Conservation (phyloP, 2,888 invertebrate species). For the Scaptomyza parva region DNA sequence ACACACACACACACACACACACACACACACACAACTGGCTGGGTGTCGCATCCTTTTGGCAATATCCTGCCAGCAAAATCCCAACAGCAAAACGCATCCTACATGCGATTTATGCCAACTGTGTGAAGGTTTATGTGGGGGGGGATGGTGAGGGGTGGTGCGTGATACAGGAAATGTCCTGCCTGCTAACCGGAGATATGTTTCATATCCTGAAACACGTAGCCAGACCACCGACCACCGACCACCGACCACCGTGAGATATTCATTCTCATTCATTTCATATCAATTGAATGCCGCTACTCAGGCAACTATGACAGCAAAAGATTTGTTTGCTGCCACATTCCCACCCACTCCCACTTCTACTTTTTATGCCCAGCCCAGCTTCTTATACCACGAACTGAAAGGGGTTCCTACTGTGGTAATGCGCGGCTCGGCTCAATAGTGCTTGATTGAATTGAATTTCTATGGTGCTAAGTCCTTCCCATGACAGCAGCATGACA, state of each 20-base stretch:
- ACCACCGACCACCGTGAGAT: slow-evolving; percentile 39
- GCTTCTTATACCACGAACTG: slow-evolving; percentile 9
- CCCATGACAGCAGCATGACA: slow-evolving; percentile 49
- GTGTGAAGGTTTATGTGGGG: background rate
- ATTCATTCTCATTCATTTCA: slow-evolving; percentile 58
- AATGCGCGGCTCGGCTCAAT: slow-evolving; percentile 35
- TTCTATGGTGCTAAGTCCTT: slow-evolving; percentile 33
- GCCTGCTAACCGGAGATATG: slow-evolving; percentile 84
- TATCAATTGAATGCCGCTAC: slow-evolving; percentile 59
- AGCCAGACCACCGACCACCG: slow-evolving; percentile 14
- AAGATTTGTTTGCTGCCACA: slow-evolving; percentile 66
- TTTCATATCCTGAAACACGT: slow-evolving; percentile 82
- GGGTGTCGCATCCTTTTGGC: slow-evolving; percentile 71
- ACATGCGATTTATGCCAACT: slow-evolving; percentile 72
- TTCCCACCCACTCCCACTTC: background rate
- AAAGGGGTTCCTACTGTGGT: slow-evolving; percentile 53
- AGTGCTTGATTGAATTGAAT: slow-evolving; percentile 49
- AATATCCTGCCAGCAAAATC: slow-evolving; percentile 75
- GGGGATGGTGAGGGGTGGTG: background rate
- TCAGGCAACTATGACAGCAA: slow-evolving; percentile 66
- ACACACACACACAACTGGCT: slow-evolving; percentile 20
- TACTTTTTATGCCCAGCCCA: slow-evolving; percentile 7
- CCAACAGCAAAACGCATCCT: slow-evolving; percentile 51
- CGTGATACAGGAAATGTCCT: slow-evolving; percentile 83
- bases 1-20: slow-evolving; percentile 11